Base-by-base conservation (phyloP, 1,140 invertebrate genomes). In the Pseudomyrmex dendroicus region DNA sequence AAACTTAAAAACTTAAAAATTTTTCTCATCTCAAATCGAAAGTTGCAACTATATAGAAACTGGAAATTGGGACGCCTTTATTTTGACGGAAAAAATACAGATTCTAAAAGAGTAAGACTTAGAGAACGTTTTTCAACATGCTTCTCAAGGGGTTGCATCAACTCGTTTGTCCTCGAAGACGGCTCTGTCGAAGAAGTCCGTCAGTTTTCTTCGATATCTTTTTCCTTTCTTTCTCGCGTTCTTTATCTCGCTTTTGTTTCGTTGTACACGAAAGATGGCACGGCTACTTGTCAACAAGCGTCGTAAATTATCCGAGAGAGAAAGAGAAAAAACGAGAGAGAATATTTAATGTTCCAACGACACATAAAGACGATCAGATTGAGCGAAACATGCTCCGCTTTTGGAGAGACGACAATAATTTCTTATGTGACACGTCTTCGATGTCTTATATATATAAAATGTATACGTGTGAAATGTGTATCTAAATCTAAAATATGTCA, bases 281-380 rank as follows among this genome's bases (percentile, higher is more conserved):
- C 78, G 57, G 25, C 50, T 74, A 73, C 72, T 74, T 70, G 78
- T 74, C 82, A 77, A 56, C 22, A 54, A 46, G 63, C 15, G 46
- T 35, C 52, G 72, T 76, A 83, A 83, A 83, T 76, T 76, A 77
- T 64, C 52, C 17, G 20, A 12, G n/a, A 50, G 10, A 63, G 17
- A 73, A 52, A 48, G 52, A 54, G 17, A 25, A 9, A 63, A 59
- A 35, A 17, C 17, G 62, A 63, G 17, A 15, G 10, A 63, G 25
- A 59, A 35, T n/a, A 20, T 48, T 80, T 80, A 72, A 80, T 72
- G 54, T 80, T 48, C 64, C 20, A n/a, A 46, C 44, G 15, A 68
- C 54, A 22, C 52, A n/a, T 50, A 70, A 80, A 80, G 76, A 50
- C 54, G 76, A 70, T 57, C 35, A 25, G 9, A 20, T 44, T 54